Evolutionary conservation across 2,797 vertebrate genomes (phyloP).

Genomic region (Lacerta bilineata): DNA sequence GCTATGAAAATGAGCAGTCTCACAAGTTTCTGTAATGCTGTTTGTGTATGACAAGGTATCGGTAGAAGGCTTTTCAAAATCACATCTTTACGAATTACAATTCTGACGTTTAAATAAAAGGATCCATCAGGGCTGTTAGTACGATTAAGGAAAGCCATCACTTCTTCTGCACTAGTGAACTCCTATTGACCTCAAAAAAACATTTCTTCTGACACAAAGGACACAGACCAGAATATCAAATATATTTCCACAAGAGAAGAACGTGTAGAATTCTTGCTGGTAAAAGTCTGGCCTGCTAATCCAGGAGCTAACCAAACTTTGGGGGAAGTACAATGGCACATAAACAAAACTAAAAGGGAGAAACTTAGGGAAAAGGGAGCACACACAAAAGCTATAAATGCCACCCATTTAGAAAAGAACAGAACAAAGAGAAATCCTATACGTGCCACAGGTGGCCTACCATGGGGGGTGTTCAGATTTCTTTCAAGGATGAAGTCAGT

Average conservation of each 20-base stretch:
- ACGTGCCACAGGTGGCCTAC: background rate
- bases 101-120: constrained; percentile 46
- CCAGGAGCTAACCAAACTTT: background rate
- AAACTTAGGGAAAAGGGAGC: background rate
- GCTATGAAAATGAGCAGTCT: constrained; percentile 16
- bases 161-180: constrained; percentile 30
- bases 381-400: background rate
- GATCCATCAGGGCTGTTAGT: background rate
- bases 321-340: background rate
- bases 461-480: background rate
- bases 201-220: background rate
- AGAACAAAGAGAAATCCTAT: background rate
- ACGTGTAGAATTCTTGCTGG: background rate
- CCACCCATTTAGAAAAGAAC: background rate
- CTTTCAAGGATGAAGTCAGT: background rate
- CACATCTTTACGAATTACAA: background rate
- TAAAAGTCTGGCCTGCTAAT: background rate
- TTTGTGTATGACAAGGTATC: background rate
- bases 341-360: background rate
- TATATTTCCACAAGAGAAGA: background rate
- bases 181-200: constrained; percentile 36
- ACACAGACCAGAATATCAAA: background rate
- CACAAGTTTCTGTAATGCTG: constrained; percentile 19
- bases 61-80: constrained; percentile 44
- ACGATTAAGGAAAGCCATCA: constrained; percentile 30